Evolutionary conservation across 2,888 invertebrate species (phyloP).

Genomic region (Erebia palarica): DNA sequence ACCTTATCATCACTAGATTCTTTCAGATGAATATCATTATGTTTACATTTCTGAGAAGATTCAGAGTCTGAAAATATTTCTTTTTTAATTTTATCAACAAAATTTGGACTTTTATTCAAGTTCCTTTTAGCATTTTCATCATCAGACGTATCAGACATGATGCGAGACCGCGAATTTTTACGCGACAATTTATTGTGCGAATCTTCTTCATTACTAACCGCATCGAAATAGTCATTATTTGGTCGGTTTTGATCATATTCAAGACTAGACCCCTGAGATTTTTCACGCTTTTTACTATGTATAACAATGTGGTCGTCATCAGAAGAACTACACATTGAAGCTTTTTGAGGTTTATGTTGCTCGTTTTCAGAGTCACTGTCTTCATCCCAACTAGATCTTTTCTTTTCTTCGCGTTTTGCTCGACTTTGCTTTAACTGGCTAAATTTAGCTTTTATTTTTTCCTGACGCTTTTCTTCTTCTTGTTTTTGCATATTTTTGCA

Average conservation of each 20-base stretch:
- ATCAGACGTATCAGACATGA: slow-evolving; percentile 90
- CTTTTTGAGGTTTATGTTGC: slow-evolving; percentile 64
- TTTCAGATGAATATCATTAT: slow-evolving; percentile 49
- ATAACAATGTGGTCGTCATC: slow-evolving; percentile 74
- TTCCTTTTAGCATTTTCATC: slow-evolving; percentile 84
- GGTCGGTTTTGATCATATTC: slow-evolving; percentile 73
- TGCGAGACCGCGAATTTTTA: slow-evolving; percentile 87
- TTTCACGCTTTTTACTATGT: slow-evolving; percentile 70
- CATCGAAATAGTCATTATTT: slow-evolving; percentile 71
- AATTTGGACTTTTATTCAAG: slow-evolving; percentile 65
- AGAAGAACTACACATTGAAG: slow-evolving; percentile 80
- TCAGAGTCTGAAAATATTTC: slow-evolving; percentile 81
- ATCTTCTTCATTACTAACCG: slow-evolving; percentile 76
- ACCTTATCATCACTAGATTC: slow-evolving; percentile 56
- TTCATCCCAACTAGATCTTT: slow-evolving; percentile 94
- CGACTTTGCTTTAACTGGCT: slow-evolving; percentile 93
- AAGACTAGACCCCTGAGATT: slow-evolving; percentile 68
- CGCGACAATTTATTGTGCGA: slow-evolving; percentile 82
- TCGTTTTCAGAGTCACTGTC: slow-evolving; percentile 88
- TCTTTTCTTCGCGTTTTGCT: slow-evolving; percentile 94
- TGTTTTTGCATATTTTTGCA: slow-evolving; percentile 97
- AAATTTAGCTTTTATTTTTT: slow-evolving; percentile 95
- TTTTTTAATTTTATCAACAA: slow-evolving; percentile 75
- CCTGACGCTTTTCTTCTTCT: slow-evolving; percentile 92
- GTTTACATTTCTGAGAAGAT: slow-evolving; percentile 53